Evolutionary conservation across 1,140 invertebrate species (phyloP).

Genomic region (Eulimnadia texana): DNA sequence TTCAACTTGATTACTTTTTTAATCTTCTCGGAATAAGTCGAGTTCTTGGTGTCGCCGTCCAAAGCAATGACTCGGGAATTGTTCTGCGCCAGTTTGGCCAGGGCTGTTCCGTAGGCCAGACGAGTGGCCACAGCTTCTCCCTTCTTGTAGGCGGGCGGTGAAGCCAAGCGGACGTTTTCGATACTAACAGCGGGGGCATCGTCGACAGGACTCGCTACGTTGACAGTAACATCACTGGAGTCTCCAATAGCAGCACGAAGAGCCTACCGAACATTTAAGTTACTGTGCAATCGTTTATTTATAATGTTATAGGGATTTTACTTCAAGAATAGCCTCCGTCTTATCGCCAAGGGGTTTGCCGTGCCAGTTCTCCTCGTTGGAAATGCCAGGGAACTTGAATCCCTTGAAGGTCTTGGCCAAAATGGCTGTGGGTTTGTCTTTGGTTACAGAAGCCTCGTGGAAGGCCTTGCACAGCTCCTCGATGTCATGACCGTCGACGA

Average conservation of each 20-base stretch:
- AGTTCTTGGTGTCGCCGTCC: conserved; percentile 97
- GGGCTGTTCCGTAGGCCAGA: conserved; percentile 81
- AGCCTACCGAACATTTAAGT: neutral
- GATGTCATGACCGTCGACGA: conserved; percentile 94
- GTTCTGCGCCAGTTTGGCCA: conserved; percentile 70
- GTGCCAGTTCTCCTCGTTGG: conserved; percentile 91
- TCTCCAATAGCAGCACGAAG: conserved; percentile 6
- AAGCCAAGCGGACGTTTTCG: conserved; percentile 55
- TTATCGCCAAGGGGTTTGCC: conserved; percentile 85
- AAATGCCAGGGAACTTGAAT: conserved; percentile 69
- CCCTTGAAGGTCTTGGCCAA: conserved; percentile 95
- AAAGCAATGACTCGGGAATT: conserved; percentile 76
- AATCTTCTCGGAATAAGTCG: conserved; percentile 89
- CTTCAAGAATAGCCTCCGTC: conserved; percentile 54
- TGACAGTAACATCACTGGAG: conserved; percentile 5
- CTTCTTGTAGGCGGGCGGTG: conserved; percentile 69
- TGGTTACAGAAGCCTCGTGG: conserved; percentile 56
- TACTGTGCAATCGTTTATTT: too few relatives aligned
- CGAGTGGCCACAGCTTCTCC: conserved; percentile 78
- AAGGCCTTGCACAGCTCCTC: conserved; percentile 77
- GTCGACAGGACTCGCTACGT: conserved; percentile 27
- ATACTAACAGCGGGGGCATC: conserved; percentile 58
- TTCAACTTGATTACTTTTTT: conserved; percentile 54
- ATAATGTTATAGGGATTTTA: conserved; percentile 28
- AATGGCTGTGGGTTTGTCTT: conserved; percentile 79